phyloP scores from a whole-genome alignment of 2,113 vertebrate species.

The Cyanoramphus novaezelandiae region DNA sequence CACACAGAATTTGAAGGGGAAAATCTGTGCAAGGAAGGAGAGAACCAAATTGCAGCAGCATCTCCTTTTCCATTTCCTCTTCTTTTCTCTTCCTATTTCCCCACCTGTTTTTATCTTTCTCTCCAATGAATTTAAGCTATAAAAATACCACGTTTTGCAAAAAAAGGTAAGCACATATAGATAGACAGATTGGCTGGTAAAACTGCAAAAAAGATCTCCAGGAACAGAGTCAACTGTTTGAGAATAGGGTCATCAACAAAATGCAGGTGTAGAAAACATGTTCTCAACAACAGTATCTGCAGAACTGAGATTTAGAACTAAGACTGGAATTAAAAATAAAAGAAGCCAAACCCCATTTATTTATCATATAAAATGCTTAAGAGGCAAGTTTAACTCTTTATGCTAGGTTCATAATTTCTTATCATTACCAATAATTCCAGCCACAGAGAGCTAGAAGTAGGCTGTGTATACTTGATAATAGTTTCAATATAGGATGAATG shows the following conservation, averaged over 20 bases:
- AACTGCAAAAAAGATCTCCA: neutral
- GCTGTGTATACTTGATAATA: neutral
- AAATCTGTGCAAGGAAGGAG: neutral
- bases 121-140: neutral
- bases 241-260: neutral
- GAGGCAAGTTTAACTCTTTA: neutral
- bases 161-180: neutral
- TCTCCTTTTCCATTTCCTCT: neutral
- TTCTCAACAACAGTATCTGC: neutral
- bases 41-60: neutral
- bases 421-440: neutral
- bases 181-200: neutral
- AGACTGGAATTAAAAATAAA: neutral
- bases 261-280: neutral
- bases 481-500: neutral
- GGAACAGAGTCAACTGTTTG: neutral
- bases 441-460: neutral
- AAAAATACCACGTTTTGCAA: neutral
- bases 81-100: neutral
- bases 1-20: neutral
- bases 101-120: neutral
- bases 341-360: rapidly evolving
- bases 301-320: neutral
- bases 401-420: neutral
- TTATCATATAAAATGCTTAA: neutral